Percentiles rank a stretch among this genome's conserved stretches.
These are phyloP conservation scores for Acestrorhynchus altus DNA, from an alignment of 2,797 vertebrate genomes.

Conservation along the genomic window DNA sequence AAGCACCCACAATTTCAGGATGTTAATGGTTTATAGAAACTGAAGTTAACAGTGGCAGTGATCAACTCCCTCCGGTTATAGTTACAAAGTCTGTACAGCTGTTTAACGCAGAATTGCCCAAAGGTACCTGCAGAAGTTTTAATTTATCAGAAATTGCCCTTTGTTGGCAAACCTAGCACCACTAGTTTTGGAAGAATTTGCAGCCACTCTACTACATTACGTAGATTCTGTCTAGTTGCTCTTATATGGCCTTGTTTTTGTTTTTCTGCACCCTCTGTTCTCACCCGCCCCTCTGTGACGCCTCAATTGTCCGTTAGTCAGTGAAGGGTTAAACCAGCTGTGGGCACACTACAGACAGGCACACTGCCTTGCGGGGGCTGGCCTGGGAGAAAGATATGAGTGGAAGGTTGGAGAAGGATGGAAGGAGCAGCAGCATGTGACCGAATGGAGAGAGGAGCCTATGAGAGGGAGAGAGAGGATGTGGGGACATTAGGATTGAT, in stretches of 20 bases:
- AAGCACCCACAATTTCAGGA: no score
- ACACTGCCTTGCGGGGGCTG: conserved; percentile 75
- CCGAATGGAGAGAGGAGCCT: conserved; percentile 16
- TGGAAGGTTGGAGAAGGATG: conserved; percentile 25
- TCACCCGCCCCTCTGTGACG: neutral
- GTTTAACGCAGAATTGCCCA: no score
- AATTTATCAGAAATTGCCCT: neutral
- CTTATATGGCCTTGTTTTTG: conserved; percentile 40
- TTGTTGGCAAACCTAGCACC: neutral
- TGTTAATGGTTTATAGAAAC: no score
- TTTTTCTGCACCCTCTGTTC: conserved; percentile 12
- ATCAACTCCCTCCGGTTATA: no score
- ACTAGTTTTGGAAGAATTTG: neutral
- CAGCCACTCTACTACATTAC: neutral
- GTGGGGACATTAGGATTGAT: conserved; percentile 52
- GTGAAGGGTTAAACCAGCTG: conserved; percentile 68
- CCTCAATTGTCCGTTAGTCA: conserved; percentile 27
- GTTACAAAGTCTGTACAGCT: no score
- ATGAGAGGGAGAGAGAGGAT: conserved; percentile 46
- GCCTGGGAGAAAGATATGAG: conserved; percentile 55
- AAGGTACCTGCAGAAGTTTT: no score
- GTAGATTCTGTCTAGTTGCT: neutral
- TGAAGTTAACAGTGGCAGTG: no score
- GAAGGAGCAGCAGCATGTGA: conserved; percentile 19
- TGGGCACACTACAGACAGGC: conserved; percentile 63